Conservation (phyloP, 2,113 vertebrate genomes). For the Ciconia stormi region DNA sequence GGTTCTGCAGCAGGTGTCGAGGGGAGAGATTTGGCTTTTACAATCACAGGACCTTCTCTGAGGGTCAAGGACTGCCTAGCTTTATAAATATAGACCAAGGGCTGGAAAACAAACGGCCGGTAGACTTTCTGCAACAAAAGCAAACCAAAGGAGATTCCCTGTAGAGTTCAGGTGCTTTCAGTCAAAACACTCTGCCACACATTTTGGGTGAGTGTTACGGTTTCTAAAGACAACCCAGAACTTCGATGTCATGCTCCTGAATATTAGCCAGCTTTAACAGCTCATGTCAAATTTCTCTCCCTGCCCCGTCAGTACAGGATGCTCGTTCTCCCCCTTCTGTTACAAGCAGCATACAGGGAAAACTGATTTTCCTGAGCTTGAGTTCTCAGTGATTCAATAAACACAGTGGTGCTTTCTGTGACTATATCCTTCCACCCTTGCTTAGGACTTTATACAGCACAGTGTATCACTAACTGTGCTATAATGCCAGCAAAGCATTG, state of each 20-base stretch:
- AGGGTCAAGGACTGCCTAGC: accelerated
- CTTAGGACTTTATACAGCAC: not conserved
- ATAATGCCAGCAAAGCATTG: not conserved
- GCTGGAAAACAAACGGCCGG: not conserved
- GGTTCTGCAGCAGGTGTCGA: not conserved
- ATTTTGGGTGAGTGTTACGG: not conserved
- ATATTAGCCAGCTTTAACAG: not conserved
- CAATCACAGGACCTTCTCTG: not conserved
- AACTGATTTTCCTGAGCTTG: not conserved
- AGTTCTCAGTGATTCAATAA: not conserved
- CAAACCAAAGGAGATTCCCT: not conserved
- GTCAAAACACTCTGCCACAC: not conserved
- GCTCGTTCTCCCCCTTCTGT: not conserved
- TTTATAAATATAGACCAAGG: not conserved
- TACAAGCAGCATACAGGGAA: not conserved
- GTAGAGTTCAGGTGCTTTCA: not conserved
- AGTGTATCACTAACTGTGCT: not conserved
- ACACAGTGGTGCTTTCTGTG: not conserved
- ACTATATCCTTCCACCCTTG: not conserved
- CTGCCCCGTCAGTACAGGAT: not conserved
- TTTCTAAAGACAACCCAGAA: not conserved
- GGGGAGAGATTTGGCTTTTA: not conserved
- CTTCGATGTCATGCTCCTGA: not conserved
- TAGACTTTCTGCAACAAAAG: not conserved
- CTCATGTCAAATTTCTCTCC: not conserved